A percentile compares a stretch with the other conserved stretches of the same genome.
phyloP scores from a whole-genome alignment of 2,888 invertebrate genomes.

The Pecten maximus region DNA sequence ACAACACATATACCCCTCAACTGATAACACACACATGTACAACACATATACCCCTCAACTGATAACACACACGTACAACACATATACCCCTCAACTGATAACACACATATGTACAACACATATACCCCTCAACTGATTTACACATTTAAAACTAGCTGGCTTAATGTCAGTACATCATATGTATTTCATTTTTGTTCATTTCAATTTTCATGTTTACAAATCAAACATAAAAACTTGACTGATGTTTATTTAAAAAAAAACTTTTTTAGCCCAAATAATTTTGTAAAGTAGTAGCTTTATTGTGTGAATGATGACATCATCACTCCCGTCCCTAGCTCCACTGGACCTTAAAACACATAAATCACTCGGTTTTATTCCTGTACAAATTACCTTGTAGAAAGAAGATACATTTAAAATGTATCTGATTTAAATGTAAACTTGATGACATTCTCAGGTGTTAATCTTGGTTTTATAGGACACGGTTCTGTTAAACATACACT shows the following conservation, averaged over 20 bases:
- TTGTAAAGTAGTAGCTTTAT: not conserved
- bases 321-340: not conserved
- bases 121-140: no score
- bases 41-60: no score
- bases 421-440: not conserved
- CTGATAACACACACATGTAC: no score
- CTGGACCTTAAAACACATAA: not conserved
- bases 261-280: not conserved
- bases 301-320: not conserved
- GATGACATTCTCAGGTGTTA: not conserved
- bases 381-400: constrained; percentile 21
- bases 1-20: no score
- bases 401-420: not conserved
- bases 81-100: no score
- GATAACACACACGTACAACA: no score
- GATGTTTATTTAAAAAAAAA: not conserved
- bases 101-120: no score
- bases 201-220: not conserved
- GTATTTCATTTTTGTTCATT: no score
- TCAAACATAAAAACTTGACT: not conserved
- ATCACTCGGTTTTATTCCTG: not conserved
- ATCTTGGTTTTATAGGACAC: not conserved
- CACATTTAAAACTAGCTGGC: no score
- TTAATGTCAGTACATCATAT: no score
- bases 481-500: not conserved